Evolutionary conservation across 1,140 invertebrate genomes (phyloP).

Genomic region (Colletes latitarsis): DNA sequence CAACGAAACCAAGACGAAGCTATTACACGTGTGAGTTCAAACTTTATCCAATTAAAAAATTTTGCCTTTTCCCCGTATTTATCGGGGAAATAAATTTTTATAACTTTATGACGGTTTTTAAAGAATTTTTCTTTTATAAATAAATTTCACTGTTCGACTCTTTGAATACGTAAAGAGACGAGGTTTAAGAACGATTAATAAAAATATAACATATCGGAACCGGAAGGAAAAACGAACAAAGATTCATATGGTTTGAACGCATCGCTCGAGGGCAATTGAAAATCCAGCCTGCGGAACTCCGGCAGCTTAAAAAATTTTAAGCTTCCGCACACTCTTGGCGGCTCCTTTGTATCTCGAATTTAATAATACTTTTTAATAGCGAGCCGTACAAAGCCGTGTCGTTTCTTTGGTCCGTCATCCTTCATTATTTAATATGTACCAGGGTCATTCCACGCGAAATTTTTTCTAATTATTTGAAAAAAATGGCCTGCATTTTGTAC

Average conservation of each 20-base stretch:
- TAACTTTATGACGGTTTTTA: too few relatives aligned
- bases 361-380: slow-evolving; percentile 21
- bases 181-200: too few relatives aligned
- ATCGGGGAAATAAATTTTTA: too few relatives aligned
- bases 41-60: too few relatives aligned
- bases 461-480: too few relatives aligned
- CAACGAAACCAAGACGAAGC: not conserved
- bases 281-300: not conserved
- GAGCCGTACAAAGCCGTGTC: not conserved
- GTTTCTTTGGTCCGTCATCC: slow-evolving; percentile 2
- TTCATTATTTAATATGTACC: slow-evolving; percentile 20
- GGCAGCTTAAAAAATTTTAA: not conserved
- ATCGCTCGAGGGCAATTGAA: not conserved
- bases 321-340: not conserved
- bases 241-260: not conserved
- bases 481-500: too few relatives aligned
- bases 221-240: not conserved
- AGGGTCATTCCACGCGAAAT: too few relatives aligned
- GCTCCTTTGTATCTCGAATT: slow-evolving; percentile 4
- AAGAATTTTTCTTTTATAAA: too few relatives aligned
- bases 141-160: too few relatives aligned
- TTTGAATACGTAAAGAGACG: too few relatives aligned
- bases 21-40: not conserved
- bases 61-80: too few relatives aligned
- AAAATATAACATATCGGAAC: too few relatives aligned